phyloP scores from a whole-genome alignment of 2,888 invertebrate species.

The Eristalis intricaria region DNA sequence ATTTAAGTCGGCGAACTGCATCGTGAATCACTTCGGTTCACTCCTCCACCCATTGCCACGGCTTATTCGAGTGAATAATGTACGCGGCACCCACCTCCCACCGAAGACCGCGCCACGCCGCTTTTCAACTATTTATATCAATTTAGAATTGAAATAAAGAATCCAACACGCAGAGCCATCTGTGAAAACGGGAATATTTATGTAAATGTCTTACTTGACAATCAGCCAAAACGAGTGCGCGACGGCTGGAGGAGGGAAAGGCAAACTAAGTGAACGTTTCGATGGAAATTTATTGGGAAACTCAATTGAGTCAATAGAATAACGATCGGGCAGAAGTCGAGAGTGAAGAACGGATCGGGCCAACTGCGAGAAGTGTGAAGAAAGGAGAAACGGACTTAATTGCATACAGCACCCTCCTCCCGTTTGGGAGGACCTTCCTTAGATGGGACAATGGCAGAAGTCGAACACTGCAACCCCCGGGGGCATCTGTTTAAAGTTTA shows the following conservation, averaged over 20 bases:
- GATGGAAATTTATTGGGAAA: constrained; percentile 64
- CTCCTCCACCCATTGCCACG: background rate
- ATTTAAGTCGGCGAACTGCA: constrained; percentile 23
- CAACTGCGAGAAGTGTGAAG: background rate
- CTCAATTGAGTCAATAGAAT: constrained; percentile 63
- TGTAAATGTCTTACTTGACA: constrained; percentile 69
- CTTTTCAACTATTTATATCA: constrained; percentile 62
- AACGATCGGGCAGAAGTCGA: constrained; percentile 3
- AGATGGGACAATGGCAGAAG: constrained; percentile 22
- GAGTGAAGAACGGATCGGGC: background rate
- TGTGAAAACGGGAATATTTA: constrained; percentile 56
- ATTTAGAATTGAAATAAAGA: constrained; percentile 67
- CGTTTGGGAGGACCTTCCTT: background rate
- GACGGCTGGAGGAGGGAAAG: constrained; percentile 3
- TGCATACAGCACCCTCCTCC: constrained; percentile 52
- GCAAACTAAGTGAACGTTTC: constrained; percentile 51
- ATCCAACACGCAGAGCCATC: constrained; percentile 41
- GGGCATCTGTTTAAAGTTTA: constrained; percentile 34
- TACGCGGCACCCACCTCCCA: constrained; percentile 11
- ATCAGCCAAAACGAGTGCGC: constrained; percentile 47
- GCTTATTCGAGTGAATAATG: constrained; percentile 64
- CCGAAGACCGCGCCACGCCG: background rate
- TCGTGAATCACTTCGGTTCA: background rate
- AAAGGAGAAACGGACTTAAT: constrained; percentile 51
- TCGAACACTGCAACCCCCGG: constrained; percentile 8